Conservation (phyloP, 2,888 invertebrate species). For the Apocheima hispidaria region DNA sequence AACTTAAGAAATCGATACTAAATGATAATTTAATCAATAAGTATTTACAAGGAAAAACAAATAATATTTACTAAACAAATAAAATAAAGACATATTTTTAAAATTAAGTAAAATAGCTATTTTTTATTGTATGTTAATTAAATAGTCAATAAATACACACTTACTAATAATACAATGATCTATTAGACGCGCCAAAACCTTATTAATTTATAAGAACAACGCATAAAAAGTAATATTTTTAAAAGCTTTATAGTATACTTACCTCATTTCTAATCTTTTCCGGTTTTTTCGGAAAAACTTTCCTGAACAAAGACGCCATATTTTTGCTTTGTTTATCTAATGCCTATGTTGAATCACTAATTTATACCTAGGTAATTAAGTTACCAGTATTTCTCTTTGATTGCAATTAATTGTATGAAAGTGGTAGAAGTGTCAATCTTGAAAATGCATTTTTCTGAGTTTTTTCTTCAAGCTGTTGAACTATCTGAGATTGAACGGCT, state of each 20-base stretch:
- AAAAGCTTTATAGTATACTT: neutral
- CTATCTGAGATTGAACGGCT: neutral
- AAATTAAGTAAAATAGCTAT: too few relatives aligned
- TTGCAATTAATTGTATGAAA: constrained; percentile 10
- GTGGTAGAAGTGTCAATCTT: constrained; percentile 9
- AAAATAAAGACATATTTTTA: too few relatives aligned
- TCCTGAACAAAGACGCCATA: constrained; percentile 46
- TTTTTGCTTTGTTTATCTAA: neutral
- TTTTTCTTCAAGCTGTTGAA: neutral
- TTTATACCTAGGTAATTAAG: neutral
- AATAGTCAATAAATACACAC: too few relatives aligned
- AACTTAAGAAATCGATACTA: too few relatives aligned
- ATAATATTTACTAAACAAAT: too few relatives aligned
- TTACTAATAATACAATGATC: too few relatives aligned
- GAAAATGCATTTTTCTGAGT: constrained; percentile 3
- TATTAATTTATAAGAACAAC: too few relatives aligned
- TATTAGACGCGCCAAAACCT: too few relatives aligned
- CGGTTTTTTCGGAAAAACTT: constrained; percentile 34
- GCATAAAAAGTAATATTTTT: neutral
- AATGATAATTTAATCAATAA: too few relatives aligned
- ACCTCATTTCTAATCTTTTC: constrained; percentile 27
- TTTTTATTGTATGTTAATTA: too few relatives aligned
- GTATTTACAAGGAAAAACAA: too few relatives aligned
- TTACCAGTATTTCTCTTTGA: constrained; percentile 4
- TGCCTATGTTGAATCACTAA: neutral